Evolutionary conservation across 2,888 invertebrate genomes (phyloP), one percentile per base, ranked within the genome.

Genomic region (Tanypteryx hageni): DNA sequence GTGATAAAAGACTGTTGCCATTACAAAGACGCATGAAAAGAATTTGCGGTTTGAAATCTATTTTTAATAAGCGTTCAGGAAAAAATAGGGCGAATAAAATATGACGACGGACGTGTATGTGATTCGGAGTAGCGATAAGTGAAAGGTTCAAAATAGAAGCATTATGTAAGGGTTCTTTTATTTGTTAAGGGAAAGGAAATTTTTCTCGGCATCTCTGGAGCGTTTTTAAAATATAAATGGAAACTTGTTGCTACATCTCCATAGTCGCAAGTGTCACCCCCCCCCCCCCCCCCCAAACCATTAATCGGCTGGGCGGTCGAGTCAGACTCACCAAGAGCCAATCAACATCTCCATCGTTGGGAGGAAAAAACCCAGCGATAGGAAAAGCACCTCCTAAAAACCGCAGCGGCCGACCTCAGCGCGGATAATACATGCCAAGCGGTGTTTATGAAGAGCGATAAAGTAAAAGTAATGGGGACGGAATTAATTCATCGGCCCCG

Each of bases 401-500:
- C 31, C 18, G 86, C 59, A 44, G 44, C 14, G 31, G 16, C 11
- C 89, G 68, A 44, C 44, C 44, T 44, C 5, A 44, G 44, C 44
- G 7, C 1, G 89, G 18, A 86, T 22, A 61, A 89, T 64, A 44
- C 61, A 61, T 64, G 64, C 27, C 89, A 86, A 61, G 89, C 27
- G 31, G 61, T 89, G 89, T 89, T 89, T 89, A 89, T 89, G 89
- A 89, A 89, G 89, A 61, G 89, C 64, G 89, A 89, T 89, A 64
- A 89, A 89, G 89, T 89, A 64, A 89, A 89, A 89, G 89, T 89
- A 89, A 89, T 89, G 64, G 64, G 64, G 64, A 44, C 44, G 59
- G 89, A 89, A 89, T 89, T 89, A 89, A 89, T 89, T 89, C 89
- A 89, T 89, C 89, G 89, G 64, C 89, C 89, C 31, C 61, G 61